Percentiles rank a stretch among this genome's conserved stretches.
Evolutionary conservation across 2,888 invertebrate genomes (phyloP).

Genomic region (Caradrina clavipalpis): DNA sequence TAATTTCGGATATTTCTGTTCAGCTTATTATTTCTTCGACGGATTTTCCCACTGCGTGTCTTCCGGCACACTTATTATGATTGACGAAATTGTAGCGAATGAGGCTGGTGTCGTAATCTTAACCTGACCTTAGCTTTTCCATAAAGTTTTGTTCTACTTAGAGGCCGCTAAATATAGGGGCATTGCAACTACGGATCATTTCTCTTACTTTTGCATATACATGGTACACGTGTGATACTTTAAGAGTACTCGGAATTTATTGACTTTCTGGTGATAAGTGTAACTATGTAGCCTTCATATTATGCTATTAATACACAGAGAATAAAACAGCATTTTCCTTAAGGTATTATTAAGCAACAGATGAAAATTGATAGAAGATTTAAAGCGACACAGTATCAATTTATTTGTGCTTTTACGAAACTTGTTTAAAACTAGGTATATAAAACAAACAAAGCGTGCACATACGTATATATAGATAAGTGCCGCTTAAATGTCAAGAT

Average conservation of each 20-base stretch:
- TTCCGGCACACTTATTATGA: constrained; percentile 57
- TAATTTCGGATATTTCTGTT: constrained; percentile 69
- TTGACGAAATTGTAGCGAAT: constrained; percentile 62
- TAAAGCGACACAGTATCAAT: constrained; percentile 58
- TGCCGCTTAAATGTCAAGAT: constrained; percentile 70
- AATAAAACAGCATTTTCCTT: constrained; percentile 40
- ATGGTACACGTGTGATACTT: constrained; percentile 40
- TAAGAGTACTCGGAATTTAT: constrained; percentile 40
- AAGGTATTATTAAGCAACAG: constrained; percentile 31
- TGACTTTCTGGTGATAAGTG: constrained; percentile 52
- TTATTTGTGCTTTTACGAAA: constrained; percentile 29
- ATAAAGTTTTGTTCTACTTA: constrained; percentile 49
- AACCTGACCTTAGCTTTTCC: constrained; percentile 54
- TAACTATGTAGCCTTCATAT: constrained; percentile 15
- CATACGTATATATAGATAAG: constrained; percentile 30
- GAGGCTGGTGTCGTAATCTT: constrained; percentile 52
- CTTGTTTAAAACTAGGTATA: constrained; percentile 23
- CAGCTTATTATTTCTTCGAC: constrained; percentile 53
- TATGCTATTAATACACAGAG: constrained; percentile 20
- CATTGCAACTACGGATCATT: constrained; percentile 11
- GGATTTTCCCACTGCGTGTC: constrained; percentile 58
- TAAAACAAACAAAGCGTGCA: constrained; percentile 43
- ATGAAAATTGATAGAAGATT: constrained; percentile 47
- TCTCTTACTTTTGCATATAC: constrained; percentile 22
- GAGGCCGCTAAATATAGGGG: constrained; percentile 14